These are phyloP conservation scores for Chrysolina haemoptera DNA, from an alignment of 2,888 invertebrate species.

Conservation along the genomic window DNA sequence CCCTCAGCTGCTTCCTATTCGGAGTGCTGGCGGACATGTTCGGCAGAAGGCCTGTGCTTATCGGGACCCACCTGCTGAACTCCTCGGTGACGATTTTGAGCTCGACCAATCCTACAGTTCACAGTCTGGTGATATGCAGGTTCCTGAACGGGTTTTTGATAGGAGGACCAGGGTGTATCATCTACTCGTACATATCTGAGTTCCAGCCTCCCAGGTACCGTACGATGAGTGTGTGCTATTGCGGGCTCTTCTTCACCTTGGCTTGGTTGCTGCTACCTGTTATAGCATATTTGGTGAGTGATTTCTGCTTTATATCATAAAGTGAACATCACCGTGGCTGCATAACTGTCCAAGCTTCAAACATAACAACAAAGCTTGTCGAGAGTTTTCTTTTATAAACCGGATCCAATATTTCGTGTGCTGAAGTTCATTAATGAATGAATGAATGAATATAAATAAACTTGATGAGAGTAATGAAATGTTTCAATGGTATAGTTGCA, in stretches of 20 bases:
- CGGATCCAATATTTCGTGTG: too few species aligned
- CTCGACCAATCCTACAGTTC: constrained; percentile 49
- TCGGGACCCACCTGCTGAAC: constrained; percentile 66
- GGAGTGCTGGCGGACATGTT: constrained; percentile 84
- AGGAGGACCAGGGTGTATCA: constrained; percentile 60
- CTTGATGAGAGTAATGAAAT: too few species aligned
- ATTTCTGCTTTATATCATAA: neutral
- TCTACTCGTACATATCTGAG: constrained; percentile 79
- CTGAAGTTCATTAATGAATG: too few species aligned
- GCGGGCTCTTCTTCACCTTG: constrained; percentile 77
- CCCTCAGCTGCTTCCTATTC: constrained; percentile 84
- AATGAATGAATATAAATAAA: too few species aligned
- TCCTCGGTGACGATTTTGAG: constrained; percentile 69
- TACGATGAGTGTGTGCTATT: constrained; percentile 75
- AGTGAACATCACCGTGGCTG: too few species aligned
- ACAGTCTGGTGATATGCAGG: constrained; percentile 69
- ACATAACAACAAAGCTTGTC: too few species aligned
- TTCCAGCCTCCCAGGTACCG: constrained; percentile 75
- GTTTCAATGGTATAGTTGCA: too few species aligned
- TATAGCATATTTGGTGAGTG: constrained; percentile 52
- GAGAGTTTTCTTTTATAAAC: too few species aligned
- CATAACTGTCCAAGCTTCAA: too few species aligned
- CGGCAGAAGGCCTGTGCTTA: constrained; percentile 76
- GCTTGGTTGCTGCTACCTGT: constrained; percentile 78
- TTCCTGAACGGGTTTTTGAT: constrained; percentile 76